These are phyloP conservation scores for Drosophila crucigera DNA, from an alignment of 2,888 invertebrate genomes.

Conservation along the genomic window DNA sequence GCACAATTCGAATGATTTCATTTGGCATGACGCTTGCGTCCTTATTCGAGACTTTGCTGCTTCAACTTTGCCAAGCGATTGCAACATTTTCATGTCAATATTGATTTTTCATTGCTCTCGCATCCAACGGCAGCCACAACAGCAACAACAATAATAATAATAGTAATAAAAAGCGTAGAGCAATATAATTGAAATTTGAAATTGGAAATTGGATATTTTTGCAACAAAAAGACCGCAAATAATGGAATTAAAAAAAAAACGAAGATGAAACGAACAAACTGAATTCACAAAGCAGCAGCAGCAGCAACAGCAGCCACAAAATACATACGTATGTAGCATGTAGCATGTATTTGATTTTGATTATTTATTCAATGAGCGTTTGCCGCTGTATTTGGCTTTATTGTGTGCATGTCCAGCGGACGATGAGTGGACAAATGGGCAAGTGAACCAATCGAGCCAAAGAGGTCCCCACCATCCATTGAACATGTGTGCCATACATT, in stretches of 20 bases:
- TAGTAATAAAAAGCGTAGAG: slow-evolving; percentile 74
- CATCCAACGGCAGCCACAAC: slow-evolving; percentile 37
- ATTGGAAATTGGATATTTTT: slow-evolving; percentile 77
- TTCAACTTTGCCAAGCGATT: slow-evolving; percentile 29
- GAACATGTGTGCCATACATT: slow-evolving; percentile 65
- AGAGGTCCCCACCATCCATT: slow-evolving; percentile 33
- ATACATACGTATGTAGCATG: slow-evolving; percentile 8
- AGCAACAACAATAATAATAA: slow-evolving; percentile 56
- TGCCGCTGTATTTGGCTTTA: slow-evolving; percentile 71
- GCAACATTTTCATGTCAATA: slow-evolving; percentile 69
- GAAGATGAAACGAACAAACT: slow-evolving; percentile 38
- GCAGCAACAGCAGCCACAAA: slow-evolving; percentile 23
- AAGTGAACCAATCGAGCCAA: slow-evolving; percentile 37
- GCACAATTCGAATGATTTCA: slow-evolving; percentile 53
- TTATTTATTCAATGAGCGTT: slow-evolving; percentile 79
- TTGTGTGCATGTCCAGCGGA: slow-evolving; percentile 60
- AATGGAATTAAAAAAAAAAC: slow-evolving; percentile 17
- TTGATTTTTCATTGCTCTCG: slow-evolving; percentile 73
- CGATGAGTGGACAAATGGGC: slow-evolving; percentile 33
- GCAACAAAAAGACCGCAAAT: slow-evolving; percentile 51
- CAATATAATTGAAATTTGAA: slow-evolving; percentile 79
- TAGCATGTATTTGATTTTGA: slow-evolving; percentile 56
- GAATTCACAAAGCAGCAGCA: slow-evolving; percentile 43
- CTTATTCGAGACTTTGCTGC: slow-evolving; percentile 37
- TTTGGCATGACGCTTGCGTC: slow-evolving; percentile 38